A percentile compares a stretch with the other conserved stretches of the same genome.
Conservation (phyloP, 92 coral and sea anemone species). For the Porites lobata region DNA sequence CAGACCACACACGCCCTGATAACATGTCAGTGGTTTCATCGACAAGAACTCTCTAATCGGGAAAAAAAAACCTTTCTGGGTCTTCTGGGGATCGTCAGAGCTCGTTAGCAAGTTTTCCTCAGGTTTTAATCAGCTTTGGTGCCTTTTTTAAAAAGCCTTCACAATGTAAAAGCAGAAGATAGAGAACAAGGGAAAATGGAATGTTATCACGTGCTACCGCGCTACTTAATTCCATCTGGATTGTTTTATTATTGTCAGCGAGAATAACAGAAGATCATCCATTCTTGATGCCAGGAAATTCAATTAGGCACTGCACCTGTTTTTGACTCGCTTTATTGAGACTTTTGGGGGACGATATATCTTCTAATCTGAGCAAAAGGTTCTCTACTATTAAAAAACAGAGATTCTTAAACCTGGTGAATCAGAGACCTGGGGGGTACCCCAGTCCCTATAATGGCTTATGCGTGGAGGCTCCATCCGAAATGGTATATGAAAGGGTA, state of each 20-base stretch:
- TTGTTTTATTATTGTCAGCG: constrained; percentile 45
- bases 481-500: too few species aligned
- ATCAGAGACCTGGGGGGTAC: too few species aligned
- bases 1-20: constrained; percentile 52
- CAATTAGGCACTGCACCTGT: constrained; percentile 19
- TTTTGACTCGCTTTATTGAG: neutral
- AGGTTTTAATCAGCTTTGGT: neutral
- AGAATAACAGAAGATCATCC: constrained; percentile 37
- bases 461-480: too few species aligned
- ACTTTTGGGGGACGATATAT: neutral
- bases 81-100: neutral
- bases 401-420: too few species aligned
- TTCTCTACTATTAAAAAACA: too few species aligned
- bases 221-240: neutral
- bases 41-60: constrained; percentile 12
- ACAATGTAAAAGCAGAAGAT: neutral
- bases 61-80: neutral
- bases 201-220: neutral
- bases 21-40: constrained; percentile 14
- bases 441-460: too few species aligned
- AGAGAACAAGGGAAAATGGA: neutral
- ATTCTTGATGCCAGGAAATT: constrained; percentile 49
- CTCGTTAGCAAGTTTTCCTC: neutral
- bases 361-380: too few species aligned
- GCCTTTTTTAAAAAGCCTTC: neutral